Evolutionary conservation across 2,888 invertebrate genomes (phyloP).

Genomic region (Meliscaeva auricollis): DNA sequence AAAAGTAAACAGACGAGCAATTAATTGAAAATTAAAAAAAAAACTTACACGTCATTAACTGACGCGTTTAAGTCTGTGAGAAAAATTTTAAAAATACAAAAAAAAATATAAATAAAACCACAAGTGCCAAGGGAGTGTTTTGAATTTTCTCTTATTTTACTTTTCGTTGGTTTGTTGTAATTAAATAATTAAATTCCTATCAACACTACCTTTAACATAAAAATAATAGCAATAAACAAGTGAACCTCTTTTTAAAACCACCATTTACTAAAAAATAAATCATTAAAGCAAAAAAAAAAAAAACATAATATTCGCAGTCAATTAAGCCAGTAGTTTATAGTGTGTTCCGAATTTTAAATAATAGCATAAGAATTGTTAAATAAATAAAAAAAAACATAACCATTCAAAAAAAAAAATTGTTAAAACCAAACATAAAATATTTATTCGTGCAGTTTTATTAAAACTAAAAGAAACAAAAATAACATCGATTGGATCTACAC

Average conservation of each 20-base stretch:
- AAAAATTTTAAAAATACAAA: slow-evolving; percentile 31
- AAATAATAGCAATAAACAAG: slow-evolving; percentile 68
- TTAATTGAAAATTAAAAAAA: slow-evolving; percentile 1
- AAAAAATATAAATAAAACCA: slow-evolving; percentile 46
- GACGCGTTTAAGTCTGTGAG: slow-evolving; percentile 24
- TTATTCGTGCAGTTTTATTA: slow-evolving; percentile 17
- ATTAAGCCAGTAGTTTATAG: slow-evolving; percentile 56
- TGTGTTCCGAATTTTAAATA: slow-evolving; percentile 46
- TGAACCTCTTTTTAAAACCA: slow-evolving; percentile 62
- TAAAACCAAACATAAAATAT: slow-evolving; percentile 1
- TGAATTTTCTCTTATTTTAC: slow-evolving; percentile 1
- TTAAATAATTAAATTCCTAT: slow-evolving; percentile 12
- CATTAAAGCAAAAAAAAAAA: slow-evolving; percentile 8
- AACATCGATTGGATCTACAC: slow-evolving; percentile 24
- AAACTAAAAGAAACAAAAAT: background rate
- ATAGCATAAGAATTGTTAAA: slow-evolving; percentile 35
- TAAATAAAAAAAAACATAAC: background rate
- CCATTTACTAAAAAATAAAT: slow-evolving; percentile 48
- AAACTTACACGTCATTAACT: slow-evolving; percentile 38
- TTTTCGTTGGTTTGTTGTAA: slow-evolving; percentile 57
- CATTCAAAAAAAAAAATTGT: background rate
- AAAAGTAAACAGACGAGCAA: slow-evolving; percentile 33
- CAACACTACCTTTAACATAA: slow-evolving; percentile 55
- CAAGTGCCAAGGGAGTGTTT: slow-evolving; percentile 74
- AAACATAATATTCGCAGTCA: slow-evolving; percentile 62